Conservation (phyloP, 2,888 invertebrate species). For the Phoronis australis region DNA sequence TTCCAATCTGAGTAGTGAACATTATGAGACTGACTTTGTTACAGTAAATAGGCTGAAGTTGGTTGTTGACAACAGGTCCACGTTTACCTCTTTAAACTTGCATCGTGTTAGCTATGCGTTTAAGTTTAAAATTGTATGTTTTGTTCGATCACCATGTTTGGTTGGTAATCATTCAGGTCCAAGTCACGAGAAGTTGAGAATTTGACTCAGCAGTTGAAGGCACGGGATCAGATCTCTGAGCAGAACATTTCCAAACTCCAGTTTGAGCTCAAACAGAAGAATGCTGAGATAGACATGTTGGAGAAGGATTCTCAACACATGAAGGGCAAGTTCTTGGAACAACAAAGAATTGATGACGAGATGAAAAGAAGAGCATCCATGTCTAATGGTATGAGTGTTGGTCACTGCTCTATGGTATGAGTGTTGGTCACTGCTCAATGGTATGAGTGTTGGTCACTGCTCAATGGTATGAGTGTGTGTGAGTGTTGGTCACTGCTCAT, state of each 20-base stretch:
- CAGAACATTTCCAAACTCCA: conserved; percentile 24
- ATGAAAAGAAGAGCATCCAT: conserved; percentile 25
- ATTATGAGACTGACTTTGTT: too few relatives aligned
- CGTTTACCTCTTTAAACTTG: too few relatives aligned
- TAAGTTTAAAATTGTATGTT: too few relatives aligned
- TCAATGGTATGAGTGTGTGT: too few relatives aligned
- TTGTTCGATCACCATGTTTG: too few relatives aligned
- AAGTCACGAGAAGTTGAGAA: conserved; percentile 27
- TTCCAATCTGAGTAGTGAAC: too few relatives aligned
- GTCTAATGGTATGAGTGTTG: too few relatives aligned
- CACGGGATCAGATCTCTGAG: conserved; percentile 25
- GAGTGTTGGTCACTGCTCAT: too few relatives aligned
- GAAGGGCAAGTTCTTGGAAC: conserved; percentile 27
- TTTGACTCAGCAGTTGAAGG: conserved; percentile 18
- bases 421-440: not conserved
- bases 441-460: not conserved
- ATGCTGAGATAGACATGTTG: conserved; percentile 24
- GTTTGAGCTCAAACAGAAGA: conserved; percentile 27
- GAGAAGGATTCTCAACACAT: conserved; percentile 27
- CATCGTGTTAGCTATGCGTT: too few relatives aligned
- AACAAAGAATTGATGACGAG: conserved; percentile 28
- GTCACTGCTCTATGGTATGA: not conserved
- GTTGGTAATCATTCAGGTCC: conserved; percentile 15
- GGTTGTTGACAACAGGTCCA: too few relatives aligned
- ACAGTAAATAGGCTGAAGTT: too few relatives aligned